These are phyloP conservation scores for Bradypodion pumilum DNA, from an alignment of 2,797 vertebrate species.

Conservation along the genomic window DNA sequence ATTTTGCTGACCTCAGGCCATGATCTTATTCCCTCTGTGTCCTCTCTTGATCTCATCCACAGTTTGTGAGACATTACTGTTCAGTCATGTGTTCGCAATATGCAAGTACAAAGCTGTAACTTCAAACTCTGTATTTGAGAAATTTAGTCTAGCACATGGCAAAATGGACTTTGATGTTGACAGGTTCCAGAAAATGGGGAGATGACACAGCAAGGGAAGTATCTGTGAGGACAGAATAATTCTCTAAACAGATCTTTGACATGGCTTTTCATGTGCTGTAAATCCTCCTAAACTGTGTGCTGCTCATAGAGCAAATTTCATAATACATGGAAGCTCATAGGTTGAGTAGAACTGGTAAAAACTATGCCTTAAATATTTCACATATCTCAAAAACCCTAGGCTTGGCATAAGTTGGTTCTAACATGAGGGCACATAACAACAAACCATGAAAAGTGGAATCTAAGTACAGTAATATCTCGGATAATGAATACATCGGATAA, in stretches of 20 bases:
- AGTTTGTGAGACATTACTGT: constrained; percentile 15
- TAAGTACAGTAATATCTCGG: too few relatives aligned
- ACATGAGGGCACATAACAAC: too few relatives aligned
- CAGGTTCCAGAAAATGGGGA: neutral
- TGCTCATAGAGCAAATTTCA: neutral
- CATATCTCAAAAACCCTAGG: too few relatives aligned
- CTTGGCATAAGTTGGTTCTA: too few relatives aligned
- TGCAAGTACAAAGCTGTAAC: constrained; percentile 11
- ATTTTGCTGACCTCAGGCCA: neutral
- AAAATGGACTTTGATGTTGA: constrained; percentile 1
- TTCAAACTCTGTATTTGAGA: constrained; percentile 25
- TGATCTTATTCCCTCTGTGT: neutral
- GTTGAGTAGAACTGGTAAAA: too few relatives aligned
- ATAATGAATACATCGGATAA: too few relatives aligned
- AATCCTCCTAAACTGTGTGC: neutral
- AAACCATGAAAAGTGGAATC: too few relatives aligned
- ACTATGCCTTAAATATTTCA: neutral
- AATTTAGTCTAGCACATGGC: neutral
- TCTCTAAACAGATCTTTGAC: neutral
- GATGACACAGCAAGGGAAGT: neutral
- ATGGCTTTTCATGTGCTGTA: neutral
- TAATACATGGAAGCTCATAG: neutral
- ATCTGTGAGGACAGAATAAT: neutral
- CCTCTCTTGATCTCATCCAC: constrained; percentile 16
- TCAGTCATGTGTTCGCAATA: neutral